Conservation (phyloP, 2,113 vertebrate species). For the Bettongia penicillata region DNA sequence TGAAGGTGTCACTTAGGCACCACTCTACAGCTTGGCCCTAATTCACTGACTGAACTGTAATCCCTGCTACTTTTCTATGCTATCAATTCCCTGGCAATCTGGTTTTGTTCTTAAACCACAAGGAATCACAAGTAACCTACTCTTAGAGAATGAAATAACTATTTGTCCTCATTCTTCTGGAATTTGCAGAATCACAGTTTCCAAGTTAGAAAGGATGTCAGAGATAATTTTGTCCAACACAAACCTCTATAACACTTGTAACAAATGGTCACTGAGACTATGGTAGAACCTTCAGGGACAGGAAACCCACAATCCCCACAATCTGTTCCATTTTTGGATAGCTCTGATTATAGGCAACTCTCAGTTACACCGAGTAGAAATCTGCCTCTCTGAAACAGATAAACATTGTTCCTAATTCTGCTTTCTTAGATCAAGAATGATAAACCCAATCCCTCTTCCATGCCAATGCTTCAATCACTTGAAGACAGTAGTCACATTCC, state of each 20-base stretch:
- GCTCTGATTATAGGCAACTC: background rate
- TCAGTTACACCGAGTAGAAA: background rate
- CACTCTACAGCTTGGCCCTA: background rate
- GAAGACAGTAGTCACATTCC: background rate
- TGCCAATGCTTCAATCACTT: background rate
- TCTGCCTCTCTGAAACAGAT: background rate
- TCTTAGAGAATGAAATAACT: background rate
- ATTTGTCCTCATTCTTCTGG: background rate
- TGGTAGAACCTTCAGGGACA: background rate
- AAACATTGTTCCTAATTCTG: background rate
- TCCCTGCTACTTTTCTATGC: background rate
- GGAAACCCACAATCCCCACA: background rate
- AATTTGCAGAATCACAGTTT: background rate
- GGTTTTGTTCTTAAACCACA: background rate
- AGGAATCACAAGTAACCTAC: background rate
- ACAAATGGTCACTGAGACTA: background rate
- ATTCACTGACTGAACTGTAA: background rate
- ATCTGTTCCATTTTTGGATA: background rate
- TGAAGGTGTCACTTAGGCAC: background rate
- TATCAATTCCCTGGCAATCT: background rate
- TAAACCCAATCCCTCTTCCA: background rate
- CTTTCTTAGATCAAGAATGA: background rate
- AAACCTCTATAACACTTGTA: background rate
- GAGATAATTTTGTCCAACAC: background rate
- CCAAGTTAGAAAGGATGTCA: background rate